A percentile compares a stretch with the other conserved stretches of the same genome.
These are phyloP conservation scores for Brachyptera risi DNA, from an alignment of 2,888 invertebrate species.

Conservation along the genomic window DNA sequence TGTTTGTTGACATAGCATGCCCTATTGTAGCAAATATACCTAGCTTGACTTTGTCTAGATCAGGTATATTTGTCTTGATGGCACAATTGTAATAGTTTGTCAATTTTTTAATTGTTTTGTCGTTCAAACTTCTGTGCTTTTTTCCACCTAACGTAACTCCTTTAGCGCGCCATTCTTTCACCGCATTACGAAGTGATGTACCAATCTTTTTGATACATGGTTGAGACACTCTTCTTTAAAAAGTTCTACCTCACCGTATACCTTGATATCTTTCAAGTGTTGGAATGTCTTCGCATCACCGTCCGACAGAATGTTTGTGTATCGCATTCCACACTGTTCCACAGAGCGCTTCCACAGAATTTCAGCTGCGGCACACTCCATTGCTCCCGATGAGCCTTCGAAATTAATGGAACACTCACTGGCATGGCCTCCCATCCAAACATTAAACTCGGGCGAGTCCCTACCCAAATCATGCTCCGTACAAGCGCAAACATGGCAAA, in stretches of 20 bases:
- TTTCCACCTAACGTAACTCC: constrained; percentile 24
- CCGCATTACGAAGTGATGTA: constrained; percentile 14
- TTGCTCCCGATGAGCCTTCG: constrained; percentile 30
- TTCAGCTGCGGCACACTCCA: constrained; percentile 29
- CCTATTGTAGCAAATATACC: constrained; percentile 35
- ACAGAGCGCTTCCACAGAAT: constrained; percentile 28
- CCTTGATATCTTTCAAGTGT: constrained; percentile 1
- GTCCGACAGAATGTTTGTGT: constrained; percentile 26
- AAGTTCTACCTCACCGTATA: constrained; percentile 1
- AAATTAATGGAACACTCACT: constrained; percentile 30
- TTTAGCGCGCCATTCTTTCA: constrained; percentile 6
- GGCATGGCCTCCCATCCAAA: constrained; percentile 31
- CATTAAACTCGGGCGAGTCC: constrained; percentile 29
- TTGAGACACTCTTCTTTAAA: constrained; percentile 30
- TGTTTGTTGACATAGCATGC: constrained; percentile 35
- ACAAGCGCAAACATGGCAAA: constrained; percentile 31
- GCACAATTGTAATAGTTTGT: constrained; percentile 31
- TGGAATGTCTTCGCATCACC: constrained; percentile 21
- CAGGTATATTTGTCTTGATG: constrained; percentile 28
- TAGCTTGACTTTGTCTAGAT: constrained; percentile 30
- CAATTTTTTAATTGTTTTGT: constrained; percentile 23
- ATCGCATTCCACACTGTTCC: constrained; percentile 10
- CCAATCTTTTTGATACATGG: constrained; percentile 23
- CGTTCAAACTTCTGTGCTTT: constrained; percentile 14
- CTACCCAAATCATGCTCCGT: constrained; percentile 27